Evolutionary conservation across 2,113 vertebrate genomes (phyloP), one percentile per base, ranked within the genome.

Genomic region (Alosa alosa): DNA sequence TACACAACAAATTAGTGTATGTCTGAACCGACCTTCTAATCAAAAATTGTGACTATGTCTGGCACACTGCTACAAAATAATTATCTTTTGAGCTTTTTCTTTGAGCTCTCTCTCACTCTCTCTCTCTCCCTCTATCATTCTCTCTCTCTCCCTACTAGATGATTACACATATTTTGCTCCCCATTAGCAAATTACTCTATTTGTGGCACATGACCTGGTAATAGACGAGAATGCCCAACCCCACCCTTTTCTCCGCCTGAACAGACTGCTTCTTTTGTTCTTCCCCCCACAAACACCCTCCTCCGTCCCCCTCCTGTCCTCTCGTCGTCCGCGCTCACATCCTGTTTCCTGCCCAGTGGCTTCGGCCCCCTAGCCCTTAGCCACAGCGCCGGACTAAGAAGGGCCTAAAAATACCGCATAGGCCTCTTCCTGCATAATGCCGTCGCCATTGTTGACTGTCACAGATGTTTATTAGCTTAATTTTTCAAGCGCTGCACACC

Each of bases 231-330:
- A 90, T 90, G 81, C 82, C 88, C 86, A 90, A 90, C 92, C 92
- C 93, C 94, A 94, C 93, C 93, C 93, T 93, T 93, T 94, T 94
- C 93, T 93, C 84, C 89, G 91, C 72, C 81, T 60, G 88, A 90
- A 92, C 89, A 90, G 89, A 90, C 90, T 86, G 90, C 81, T 91
- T 92, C 91, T 91, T 94, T 94, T 94, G 92, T 94, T 6, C n/a
- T 2, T 13, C 6, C 64, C 64, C 22, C 64, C 7, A 7, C 64
- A 7, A 6, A 68, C 64, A 25, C n/a, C 25, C n/a, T 15, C n/a
- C 57, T 2, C 57, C 52, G 5, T 17, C 50, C 64, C 6, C 72
- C 89, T 92, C 91, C 93, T 91, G 89, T 93, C 91, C 87, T 92
- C 92, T 92, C 83, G 86, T 90, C 92, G 93, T 93, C 93, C 92